Conservation (phyloP, 2,888 invertebrate genomes). For the Diplazon laetatorius region DNA sequence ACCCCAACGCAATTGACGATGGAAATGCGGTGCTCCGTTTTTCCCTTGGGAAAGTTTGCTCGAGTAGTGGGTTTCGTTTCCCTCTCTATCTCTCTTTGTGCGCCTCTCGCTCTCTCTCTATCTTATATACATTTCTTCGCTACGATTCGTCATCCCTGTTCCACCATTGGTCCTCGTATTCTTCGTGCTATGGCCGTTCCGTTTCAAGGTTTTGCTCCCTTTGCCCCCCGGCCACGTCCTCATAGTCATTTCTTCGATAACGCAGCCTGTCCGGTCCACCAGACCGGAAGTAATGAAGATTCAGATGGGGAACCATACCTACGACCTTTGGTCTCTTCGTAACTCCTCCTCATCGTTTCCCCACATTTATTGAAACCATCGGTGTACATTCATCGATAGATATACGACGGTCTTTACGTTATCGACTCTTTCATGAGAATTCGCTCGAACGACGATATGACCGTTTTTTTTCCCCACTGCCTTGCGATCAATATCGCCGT, state of each 20-base stretch:
- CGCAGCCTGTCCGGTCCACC: slow-evolving; percentile 44
- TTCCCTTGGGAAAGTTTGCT: neutral
- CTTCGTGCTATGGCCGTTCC: neutral
- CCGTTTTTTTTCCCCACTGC: neutral
- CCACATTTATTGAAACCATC: slow-evolving; percentile 65
- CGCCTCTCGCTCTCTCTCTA: neutral
- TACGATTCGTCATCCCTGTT: neutral
- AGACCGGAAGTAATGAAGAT: slow-evolving; percentile 68
- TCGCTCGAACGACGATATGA: slow-evolving; percentile 1
- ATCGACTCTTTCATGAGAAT: neutral
- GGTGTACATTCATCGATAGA: slow-evolving; percentile 27
- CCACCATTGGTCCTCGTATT: too few relatives aligned
- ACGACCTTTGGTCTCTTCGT: slow-evolving; percentile 15
- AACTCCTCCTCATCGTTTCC: slow-evolving; percentile 41
- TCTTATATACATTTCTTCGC: slow-evolving; percentile 5
- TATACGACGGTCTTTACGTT: neutral
- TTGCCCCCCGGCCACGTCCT: neutral
- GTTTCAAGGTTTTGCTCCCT: neutral
- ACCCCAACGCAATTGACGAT: neutral
- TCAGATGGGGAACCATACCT: slow-evolving; percentile 53
- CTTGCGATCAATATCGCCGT: slow-evolving; percentile 5
- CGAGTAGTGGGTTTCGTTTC: neutral
- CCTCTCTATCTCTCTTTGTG: neutral
- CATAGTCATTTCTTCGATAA: slow-evolving; percentile 15
- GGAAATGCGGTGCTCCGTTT: neutral